These are phyloP conservation scores for Chloropsis cyanopogon DNA, from an alignment of 2,113 vertebrate genomes.

Conservation along the genomic window DNA sequence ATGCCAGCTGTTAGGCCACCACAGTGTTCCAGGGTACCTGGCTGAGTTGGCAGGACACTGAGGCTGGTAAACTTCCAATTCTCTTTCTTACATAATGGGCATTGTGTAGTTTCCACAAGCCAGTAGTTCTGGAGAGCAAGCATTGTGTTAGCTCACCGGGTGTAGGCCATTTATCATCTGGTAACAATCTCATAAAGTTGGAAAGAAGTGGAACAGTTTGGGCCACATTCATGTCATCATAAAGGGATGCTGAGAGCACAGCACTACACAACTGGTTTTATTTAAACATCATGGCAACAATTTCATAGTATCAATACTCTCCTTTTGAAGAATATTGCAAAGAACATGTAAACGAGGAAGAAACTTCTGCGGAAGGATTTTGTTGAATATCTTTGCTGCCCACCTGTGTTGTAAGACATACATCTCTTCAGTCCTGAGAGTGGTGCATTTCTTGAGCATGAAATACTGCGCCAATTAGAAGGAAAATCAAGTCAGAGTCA, in stretches of 20 bases:
- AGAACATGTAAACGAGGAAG: not conserved
- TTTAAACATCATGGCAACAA: not conserved
- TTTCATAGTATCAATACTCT: not conserved
- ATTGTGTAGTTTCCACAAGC: not conserved
- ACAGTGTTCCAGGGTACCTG: not conserved
- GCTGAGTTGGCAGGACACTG: not conserved
- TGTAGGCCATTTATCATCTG: not conserved
- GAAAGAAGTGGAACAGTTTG: not conserved
- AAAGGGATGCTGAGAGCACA: not conserved
- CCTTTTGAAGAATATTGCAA: not conserved
- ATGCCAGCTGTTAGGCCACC: not conserved
- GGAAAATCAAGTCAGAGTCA: not conserved
- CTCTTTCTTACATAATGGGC: not conserved
- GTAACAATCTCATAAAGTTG: not conserved
- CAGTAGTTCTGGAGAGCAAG: not conserved
- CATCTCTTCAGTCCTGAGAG: not conserved
- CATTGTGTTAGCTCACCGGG: not conserved
- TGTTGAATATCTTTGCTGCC: not conserved
- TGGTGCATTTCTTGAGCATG: not conserved
- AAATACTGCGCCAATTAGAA: not conserved
- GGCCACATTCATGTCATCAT: not conserved
- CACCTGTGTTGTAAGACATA: not conserved
- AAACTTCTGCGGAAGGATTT: not conserved
- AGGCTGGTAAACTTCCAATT: not conserved
- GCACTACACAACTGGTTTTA: not conserved